phyloP scores from a whole-genome alignment of 2,888 invertebrate species.

The Salticus scenicus region DNA sequence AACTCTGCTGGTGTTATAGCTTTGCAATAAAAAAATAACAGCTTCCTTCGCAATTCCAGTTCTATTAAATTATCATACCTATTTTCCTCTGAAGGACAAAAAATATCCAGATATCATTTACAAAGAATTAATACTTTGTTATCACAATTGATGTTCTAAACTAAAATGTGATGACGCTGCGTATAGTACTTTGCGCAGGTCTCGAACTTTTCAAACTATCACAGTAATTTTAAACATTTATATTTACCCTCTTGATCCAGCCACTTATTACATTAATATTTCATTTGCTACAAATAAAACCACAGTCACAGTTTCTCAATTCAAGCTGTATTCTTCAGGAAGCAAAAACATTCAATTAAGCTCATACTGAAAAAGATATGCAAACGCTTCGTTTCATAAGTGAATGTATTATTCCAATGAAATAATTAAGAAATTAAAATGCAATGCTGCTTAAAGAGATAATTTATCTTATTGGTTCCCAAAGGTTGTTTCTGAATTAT shows the following conservation, averaged over 20 bases:
- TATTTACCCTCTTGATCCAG: slow-evolving; percentile 20
- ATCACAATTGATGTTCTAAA: slow-evolving; percentile 21
- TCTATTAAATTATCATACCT: background rate
- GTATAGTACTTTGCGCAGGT: slow-evolving; percentile 8
- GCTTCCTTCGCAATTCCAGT: slow-evolving; percentile 5
- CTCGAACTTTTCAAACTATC: slow-evolving; percentile 38
- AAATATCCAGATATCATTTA: background rate
- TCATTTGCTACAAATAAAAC: background rate
- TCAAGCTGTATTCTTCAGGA: background rate
- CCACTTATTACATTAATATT: background rate
- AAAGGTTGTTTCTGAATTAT: too few relatives aligned
- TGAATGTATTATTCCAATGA: too few relatives aligned
- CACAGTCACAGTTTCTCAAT: background rate
- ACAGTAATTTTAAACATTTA: slow-evolving; percentile 42
- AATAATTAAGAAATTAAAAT: too few relatives aligned
- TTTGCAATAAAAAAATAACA: slow-evolving; percentile 1
- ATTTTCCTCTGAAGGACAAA: background rate
- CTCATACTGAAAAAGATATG: slow-evolving; percentile 60
- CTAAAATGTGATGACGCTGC: slow-evolving; percentile 8
- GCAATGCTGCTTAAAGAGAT: too few relatives aligned
- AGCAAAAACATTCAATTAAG: slow-evolving; percentile 43
- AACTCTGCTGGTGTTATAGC: too few relatives aligned
- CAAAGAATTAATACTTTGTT: slow-evolving; percentile 15
- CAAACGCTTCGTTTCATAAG: slow-evolving; percentile 8
- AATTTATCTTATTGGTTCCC: too few relatives aligned